phyloP scores from a whole-genome alignment of 35 echinoderm and acorn worm genomes.

The Apostichopus japonicus region DNA sequence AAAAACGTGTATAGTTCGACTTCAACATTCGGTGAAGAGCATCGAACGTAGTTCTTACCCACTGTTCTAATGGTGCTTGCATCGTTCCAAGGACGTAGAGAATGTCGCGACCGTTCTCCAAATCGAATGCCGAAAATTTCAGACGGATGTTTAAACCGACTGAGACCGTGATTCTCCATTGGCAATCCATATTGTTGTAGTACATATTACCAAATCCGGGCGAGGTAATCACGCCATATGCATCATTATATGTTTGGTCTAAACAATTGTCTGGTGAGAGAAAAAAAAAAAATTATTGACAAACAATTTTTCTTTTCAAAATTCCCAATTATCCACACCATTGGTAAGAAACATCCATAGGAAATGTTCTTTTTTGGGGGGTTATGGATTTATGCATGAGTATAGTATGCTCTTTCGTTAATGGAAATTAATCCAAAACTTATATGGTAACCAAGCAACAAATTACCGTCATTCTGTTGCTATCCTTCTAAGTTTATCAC shows the following conservation, averaged over 20 bases:
- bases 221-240: conserved; percentile 67
- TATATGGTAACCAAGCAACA: no score
- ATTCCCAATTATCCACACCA: no score
- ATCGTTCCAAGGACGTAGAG: conserved; percentile 66
- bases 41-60: conserved; percentile 47
- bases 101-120: conserved; percentile 77
- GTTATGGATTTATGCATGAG: no score
- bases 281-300: neutral
- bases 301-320: no score
- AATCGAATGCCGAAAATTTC: conserved; percentile 71
- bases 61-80: conserved; percentile 33
- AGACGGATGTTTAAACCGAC: conserved; percentile 60
- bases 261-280: conserved; percentile 76
- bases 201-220: conserved; percentile 70
- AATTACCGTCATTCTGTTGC: no score
- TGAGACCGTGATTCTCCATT: conserved; percentile 76
- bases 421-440: no score
- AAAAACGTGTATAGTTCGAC: no score
- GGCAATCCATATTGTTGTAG: conserved; percentile 73
- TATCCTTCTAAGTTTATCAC: no score
- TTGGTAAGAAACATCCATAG: no score
- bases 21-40: no score
- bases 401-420: no score
- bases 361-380: no score
- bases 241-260: conserved; percentile 46